Evolutionary conservation across 1,140 invertebrate genomes (phyloP).

Genomic region (Drosophila nigromelanica): DNA sequence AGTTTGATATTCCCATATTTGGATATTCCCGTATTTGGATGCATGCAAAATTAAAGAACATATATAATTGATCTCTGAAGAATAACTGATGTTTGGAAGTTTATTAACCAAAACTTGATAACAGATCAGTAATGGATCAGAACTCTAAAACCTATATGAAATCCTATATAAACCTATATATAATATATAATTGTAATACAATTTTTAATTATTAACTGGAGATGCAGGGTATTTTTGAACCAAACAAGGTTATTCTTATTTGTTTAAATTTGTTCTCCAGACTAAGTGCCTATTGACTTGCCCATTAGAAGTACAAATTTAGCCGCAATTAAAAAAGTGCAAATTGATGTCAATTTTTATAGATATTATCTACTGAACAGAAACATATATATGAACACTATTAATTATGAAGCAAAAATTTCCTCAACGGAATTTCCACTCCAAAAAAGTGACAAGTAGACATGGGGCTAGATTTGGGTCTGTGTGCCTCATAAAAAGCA

Average conservation of each 20-base stretch:
- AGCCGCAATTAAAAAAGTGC: conserved; percentile 36
- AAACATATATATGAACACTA: background rate
- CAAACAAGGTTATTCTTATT: too few species aligned
- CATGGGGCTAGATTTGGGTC: background rate
- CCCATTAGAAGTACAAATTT: background rate
- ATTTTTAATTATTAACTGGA: too few species aligned
- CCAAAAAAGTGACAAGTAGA: conserved; percentile 1
- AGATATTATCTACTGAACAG: conserved; percentile 16
- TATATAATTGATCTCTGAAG: conserved; percentile 9
- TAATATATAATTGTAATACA: too few species aligned
- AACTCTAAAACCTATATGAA: too few species aligned
- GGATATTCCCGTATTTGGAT: too few species aligned
- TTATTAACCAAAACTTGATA: too few species aligned
- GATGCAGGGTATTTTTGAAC: too few species aligned
- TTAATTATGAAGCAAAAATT: background rate
- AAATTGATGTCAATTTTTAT: conserved; percentile 53
- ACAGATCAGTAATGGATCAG: too few species aligned
- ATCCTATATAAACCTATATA: too few species aligned
- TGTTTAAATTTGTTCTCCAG: too few species aligned
- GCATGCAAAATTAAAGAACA: conserved; percentile 1
- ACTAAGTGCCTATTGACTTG: background rate
- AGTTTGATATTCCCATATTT: conserved; percentile 7
- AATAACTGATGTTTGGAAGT: background rate
- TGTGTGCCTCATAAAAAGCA: conserved; percentile 30
- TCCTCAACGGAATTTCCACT: conserved; percentile 7